Conservation (phyloP, 2,797 vertebrate species). For the Epinephelus malabaricus region DNA sequence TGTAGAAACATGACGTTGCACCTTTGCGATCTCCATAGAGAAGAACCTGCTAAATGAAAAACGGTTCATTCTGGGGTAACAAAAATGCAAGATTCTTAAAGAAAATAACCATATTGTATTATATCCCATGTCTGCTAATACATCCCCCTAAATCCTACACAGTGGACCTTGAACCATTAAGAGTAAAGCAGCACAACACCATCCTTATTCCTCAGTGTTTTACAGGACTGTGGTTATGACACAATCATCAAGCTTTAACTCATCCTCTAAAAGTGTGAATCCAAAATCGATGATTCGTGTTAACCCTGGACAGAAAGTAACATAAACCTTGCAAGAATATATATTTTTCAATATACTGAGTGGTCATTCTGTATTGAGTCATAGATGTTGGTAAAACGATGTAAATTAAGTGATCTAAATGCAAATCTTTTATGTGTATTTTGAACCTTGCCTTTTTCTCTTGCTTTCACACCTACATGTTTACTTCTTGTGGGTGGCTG, state of each 20-base stretch:
- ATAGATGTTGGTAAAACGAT: not conserved
- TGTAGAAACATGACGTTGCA: too few relatives aligned
- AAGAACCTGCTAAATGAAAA: too few relatives aligned
- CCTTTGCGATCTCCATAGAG: too few relatives aligned
- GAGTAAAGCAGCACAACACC: not conserved
- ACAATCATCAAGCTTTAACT: not conserved
- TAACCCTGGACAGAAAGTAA: not conserved
- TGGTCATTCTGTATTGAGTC: constrained; percentile 9
- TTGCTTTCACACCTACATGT: constrained; percentile 15
- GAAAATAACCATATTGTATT: too few relatives aligned
- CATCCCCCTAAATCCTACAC: too few relatives aligned
- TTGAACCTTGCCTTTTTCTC: constrained; percentile 10
- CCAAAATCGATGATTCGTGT: not conserved
- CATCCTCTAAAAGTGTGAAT: constrained; percentile 22
- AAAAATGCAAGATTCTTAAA: too few relatives aligned
- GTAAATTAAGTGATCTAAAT: constrained; percentile 5
- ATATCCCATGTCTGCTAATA: too few relatives aligned
- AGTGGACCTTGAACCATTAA: not conserved
- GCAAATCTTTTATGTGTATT: not conserved
- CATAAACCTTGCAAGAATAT: not conserved
- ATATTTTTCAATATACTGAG: not conserved
- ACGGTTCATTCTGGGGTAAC: too few relatives aligned
- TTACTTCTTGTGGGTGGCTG: not conserved
- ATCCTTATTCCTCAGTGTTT: not conserved
- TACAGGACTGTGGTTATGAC: not conserved